Percentiles rank a stretch among this genome's conserved stretches.
Evolutionary conservation across 2,113 vertebrate species (phyloP).

Genomic region (Epinephelus lanceolatus): DNA sequence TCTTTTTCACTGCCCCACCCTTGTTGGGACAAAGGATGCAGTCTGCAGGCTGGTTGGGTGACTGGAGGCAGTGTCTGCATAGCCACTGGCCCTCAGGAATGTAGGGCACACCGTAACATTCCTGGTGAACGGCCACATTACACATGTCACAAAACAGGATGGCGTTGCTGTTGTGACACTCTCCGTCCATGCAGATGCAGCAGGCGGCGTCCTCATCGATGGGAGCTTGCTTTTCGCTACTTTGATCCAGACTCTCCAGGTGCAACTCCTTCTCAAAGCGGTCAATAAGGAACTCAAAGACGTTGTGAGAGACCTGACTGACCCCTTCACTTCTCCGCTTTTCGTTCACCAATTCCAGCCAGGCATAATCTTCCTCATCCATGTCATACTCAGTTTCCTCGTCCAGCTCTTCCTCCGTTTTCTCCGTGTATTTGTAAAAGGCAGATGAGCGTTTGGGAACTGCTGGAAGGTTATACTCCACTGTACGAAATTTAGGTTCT

Average conservation of each 20-base stretch:
- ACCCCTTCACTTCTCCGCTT: conserved; percentile 91
- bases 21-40: conserved; percentile 97
- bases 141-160: conserved; percentile 98
- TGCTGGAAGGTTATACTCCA: conserved; percentile 95
- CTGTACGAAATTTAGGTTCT: conserved; percentile 92
- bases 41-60: conserved; percentile 88
- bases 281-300: conserved; percentile 97
- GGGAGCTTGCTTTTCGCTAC: conserved; percentile 88
- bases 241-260: conserved; percentile 92
- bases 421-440: conserved; percentile 93
- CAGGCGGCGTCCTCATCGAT: conserved; percentile 96
- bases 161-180: conserved; percentile 96
- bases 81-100: conserved; percentile 98
- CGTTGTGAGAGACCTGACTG: conserved; percentile 92
- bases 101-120: conserved; percentile 99
- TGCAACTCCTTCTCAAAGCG: conserved; percentile 96
- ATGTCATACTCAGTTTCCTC: conserved; percentile 98
- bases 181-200: conserved; percentile 96
- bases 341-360: conserved; percentile 96
- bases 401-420: conserved; percentile 94
- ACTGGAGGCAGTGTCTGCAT: conserved; percentile 95
- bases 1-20: conserved; percentile 97
- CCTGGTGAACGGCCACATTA: conserved; percentile 97
- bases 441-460: conserved; percentile 89
- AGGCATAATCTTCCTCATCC: conserved; percentile 98